Evolutionary conservation across 2,113 vertebrate species (phyloP).

Genomic region (Odobenus rosmarus): DNA sequence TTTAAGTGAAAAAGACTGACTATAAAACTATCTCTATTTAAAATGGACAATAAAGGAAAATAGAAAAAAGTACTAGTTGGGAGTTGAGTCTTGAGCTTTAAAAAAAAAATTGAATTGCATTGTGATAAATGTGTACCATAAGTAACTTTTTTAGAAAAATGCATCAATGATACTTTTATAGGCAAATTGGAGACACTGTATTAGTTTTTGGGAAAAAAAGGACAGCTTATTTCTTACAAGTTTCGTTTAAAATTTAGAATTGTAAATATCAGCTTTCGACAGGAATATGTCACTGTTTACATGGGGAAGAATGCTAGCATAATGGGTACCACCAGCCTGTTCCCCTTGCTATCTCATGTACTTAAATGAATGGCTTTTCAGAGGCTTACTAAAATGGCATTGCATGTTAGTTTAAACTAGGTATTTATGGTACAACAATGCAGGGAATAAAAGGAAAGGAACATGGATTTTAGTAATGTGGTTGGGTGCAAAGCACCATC

Average conservation of each 20-base stretch:
- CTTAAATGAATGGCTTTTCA: slow-evolving; percentile 55
- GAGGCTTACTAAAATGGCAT: slow-evolving; percentile 48
- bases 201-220: not conserved
- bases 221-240: not conserved
- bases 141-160: not conserved
- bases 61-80: not conserved
- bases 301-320: not conserved
- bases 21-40: not conserved
- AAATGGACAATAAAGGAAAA: not conserved
- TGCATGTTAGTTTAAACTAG: slow-evolving; percentile 37
- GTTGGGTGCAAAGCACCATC: not conserved
- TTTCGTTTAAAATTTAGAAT: slow-evolving; percentile 36
- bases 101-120: not conserved
- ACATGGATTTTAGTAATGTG: not conserved
- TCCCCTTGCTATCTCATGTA: not conserved
- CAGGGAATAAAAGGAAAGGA: slow-evolving; percentile 28
- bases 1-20: not conserved
- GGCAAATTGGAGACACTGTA: not conserved
- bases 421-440: not conserved
- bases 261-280: not conserved
- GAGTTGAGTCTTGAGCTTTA: not conserved
- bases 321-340: not conserved
- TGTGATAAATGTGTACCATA: not conserved
- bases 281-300: slow-evolving; percentile 35
- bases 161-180: not conserved